Percentiles rank a stretch among this genome's conserved stretches.
These are phyloP conservation scores for Andrena praecox DNA, from an alignment of 2,888 invertebrate genomes.

Conservation along the genomic window DNA sequence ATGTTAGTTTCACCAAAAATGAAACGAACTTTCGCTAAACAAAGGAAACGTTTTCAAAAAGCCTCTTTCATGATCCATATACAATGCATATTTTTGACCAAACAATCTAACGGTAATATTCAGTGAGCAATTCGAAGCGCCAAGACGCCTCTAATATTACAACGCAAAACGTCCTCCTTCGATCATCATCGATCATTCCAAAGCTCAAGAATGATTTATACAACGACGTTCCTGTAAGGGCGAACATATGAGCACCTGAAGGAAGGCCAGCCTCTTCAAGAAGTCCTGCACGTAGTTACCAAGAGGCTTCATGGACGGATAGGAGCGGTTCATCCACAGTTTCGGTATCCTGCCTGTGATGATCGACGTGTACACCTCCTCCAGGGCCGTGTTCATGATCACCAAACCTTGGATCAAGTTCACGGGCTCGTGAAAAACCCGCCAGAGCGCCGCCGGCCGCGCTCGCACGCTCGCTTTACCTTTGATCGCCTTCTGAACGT, in stretches of 20 bases:
- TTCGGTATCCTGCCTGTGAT: conserved; percentile 93
- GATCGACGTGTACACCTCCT: conserved; percentile 94
- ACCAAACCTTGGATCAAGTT: conserved; percentile 89
- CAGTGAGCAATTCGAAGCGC: too few species aligned
- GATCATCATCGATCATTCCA: too few species aligned
- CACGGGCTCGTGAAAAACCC: conserved; percentile 33
- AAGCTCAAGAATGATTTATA: too few species aligned
- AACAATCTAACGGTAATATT: too few species aligned
- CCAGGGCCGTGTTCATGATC: conserved; percentile 93
- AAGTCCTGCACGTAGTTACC: conserved; percentile 95
- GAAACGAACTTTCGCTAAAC: too few species aligned
- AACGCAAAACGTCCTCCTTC: too few species aligned
- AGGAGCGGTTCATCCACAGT: conserved; percentile 94
- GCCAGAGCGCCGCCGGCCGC: neutral
- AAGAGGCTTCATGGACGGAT: conserved; percentile 96
- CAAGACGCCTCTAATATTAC: too few species aligned
- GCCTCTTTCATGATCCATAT: too few species aligned
- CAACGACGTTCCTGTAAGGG: too few species aligned
- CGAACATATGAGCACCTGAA: conserved; percentile 88
- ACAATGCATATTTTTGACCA: too few species aligned
- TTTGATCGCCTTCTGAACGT: conserved; percentile 95
- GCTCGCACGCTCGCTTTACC: conserved; percentile 85
- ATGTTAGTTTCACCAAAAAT: too few species aligned
- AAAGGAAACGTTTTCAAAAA: too few species aligned
- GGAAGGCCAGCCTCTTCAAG: conserved; percentile 91